phyloP scores from a whole-genome alignment of 2,113 vertebrate species.

The Cepphus grylle region DNA sequence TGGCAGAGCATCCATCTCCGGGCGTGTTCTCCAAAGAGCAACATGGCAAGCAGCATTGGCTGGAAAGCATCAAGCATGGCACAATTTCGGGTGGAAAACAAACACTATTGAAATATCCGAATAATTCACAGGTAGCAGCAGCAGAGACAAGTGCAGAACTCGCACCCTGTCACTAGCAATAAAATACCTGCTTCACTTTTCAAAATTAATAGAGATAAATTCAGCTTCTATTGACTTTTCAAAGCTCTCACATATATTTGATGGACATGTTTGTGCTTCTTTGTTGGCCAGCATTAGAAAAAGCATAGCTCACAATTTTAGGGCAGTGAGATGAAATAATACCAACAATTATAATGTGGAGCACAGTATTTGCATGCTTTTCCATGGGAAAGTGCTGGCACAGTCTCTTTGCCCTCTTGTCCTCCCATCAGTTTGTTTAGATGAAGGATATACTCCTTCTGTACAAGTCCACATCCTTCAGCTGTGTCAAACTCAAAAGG shows the following conservation, averaged over 20 bases:
- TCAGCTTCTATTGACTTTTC: not conserved
- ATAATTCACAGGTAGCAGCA: not conserved
- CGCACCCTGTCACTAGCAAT: not conserved
- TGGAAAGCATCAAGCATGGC: not conserved
- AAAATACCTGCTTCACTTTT: not conserved
- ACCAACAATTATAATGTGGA: not conserved
- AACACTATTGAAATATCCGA: not conserved
- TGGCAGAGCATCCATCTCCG: accelerated
- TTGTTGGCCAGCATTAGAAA: not conserved
- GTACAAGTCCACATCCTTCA: not conserved
- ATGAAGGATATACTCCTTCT: not conserved
- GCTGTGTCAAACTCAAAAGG: not conserved
- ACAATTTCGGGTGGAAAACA: not conserved
- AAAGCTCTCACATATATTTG: not conserved
- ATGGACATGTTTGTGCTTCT: not conserved
- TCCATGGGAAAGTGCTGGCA: not conserved
- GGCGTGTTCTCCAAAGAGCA: not conserved
- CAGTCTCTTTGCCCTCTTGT: not conserved
- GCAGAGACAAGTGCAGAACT: not conserved
- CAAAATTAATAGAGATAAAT: not conserved
- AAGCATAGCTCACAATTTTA: not conserved
- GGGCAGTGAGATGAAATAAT: not conserved
- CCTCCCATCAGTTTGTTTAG: not conserved
- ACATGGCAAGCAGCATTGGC: not conserved
- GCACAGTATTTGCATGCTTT: not conserved